Evolutionary conservation across 2,888 invertebrate genomes (phyloP).

Genomic region (Arge pagana): DNA sequence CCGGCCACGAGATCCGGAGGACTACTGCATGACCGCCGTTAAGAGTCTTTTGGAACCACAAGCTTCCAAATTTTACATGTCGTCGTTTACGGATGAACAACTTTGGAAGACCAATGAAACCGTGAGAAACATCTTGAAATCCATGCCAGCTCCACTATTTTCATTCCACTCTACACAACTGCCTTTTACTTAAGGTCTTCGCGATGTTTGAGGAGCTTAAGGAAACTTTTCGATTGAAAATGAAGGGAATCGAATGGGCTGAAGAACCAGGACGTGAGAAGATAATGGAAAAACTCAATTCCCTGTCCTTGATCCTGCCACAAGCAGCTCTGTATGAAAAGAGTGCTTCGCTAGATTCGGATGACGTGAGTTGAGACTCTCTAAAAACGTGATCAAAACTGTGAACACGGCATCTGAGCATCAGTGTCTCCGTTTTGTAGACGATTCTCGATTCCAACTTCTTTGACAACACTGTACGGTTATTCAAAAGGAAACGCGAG

Average conservation of each 20-base stretch:
- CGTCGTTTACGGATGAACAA: slow-evolving; percentile 36
- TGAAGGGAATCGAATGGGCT: slow-evolving; percentile 32
- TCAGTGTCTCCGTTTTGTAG: slow-evolving; percentile 26
- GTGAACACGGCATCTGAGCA: slow-evolving; percentile 24
- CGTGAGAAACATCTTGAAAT: slow-evolving; percentile 26
- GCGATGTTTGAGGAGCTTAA: slow-evolving; percentile 35
- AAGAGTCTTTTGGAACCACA: slow-evolving; percentile 33
- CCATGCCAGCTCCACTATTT: too few species aligned
- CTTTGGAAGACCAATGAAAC: slow-evolving; percentile 31
- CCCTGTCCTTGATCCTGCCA: slow-evolving; percentile 35
- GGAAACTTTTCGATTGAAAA: slow-evolving; percentile 32
- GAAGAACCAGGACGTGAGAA: slow-evolving; percentile 21
- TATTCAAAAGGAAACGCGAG: slow-evolving; percentile 38
- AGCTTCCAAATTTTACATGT: slow-evolving; percentile 40
- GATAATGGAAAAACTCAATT: slow-evolving; percentile 34
- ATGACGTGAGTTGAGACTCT: slow-evolving; percentile 11
- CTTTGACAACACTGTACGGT: slow-evolving; percentile 37
- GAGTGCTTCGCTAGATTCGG: not conserved
- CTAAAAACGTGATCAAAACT: slow-evolving; percentile 9
- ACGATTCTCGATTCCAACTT: slow-evolving; percentile 35
- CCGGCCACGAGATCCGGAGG: slow-evolving; percentile 26
- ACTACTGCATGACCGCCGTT: slow-evolving; percentile 36
- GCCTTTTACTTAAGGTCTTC: too few species aligned
- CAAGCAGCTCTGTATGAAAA: slow-evolving; percentile 28
- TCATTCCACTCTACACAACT: too few species aligned